Evolutionary conservation across 2,797 vertebrate species (phyloP).

Genomic region (Furcifer pardalis): DNA sequence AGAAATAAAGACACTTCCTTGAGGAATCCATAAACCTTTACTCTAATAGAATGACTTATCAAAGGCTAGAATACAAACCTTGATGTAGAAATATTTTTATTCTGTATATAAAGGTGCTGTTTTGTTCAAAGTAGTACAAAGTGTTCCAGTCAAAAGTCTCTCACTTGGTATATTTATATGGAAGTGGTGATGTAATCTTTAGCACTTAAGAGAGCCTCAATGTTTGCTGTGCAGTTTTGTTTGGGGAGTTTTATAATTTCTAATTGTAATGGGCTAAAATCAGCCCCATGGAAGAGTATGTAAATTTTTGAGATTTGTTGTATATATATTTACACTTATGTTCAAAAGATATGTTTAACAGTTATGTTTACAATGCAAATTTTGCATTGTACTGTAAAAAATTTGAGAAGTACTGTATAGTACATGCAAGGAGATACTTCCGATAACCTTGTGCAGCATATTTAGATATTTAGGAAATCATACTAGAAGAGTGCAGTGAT

Average conservation of each 20-base stretch:
- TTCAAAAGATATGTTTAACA: not conserved
- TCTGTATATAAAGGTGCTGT: not conserved
- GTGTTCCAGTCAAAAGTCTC: not conserved
- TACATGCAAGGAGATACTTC: not conserved
- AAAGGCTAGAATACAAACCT: not conserved
- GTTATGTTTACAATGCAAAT: not conserved
- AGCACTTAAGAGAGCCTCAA: not conserved
- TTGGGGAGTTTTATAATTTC: not conserved
- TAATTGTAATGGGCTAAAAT: not conserved
- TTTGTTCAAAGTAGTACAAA: constrained; percentile 2
- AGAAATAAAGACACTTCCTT: not conserved
- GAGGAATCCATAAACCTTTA: not conserved
- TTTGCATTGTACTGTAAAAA: not conserved
- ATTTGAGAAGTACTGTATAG: no score
- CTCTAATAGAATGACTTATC: not conserved
- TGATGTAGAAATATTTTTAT: not conserved
- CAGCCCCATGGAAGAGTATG: not conserved
- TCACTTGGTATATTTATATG: not conserved
- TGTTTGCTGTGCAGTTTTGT: not conserved
- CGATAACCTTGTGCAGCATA: not conserved
- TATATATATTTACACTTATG: not conserved
- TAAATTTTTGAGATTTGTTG: not conserved
- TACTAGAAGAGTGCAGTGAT: not conserved
- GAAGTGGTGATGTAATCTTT: not conserved
- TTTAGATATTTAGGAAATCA: not conserved